These are phyloP conservation scores for Macrobrachium nipponense DNA, from an alignment of 1,140 invertebrate genomes.

Conservation along the genomic window DNA sequence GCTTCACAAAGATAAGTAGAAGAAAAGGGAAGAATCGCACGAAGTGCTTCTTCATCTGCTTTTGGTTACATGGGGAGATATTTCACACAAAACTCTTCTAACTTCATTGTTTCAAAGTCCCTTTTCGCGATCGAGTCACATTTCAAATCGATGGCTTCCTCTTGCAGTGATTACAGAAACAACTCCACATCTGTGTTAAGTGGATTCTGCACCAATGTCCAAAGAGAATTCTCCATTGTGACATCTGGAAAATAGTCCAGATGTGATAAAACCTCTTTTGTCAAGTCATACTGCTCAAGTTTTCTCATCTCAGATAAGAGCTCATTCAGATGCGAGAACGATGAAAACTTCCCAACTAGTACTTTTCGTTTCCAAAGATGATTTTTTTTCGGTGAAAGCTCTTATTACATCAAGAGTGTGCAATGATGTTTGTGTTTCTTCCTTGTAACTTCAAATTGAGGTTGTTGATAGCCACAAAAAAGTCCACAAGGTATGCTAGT, in stretches of 20 bases:
- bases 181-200: background rate
- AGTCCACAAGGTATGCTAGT: slow-evolving; percentile 26
- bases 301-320: too few relatives aligned
- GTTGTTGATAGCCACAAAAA: slow-evolving; percentile 32
- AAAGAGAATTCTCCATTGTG: too few relatives aligned
- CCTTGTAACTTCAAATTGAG: slow-evolving; percentile 36
- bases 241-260: too few relatives aligned
- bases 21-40: slow-evolving; percentile 18
- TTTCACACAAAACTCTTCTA: slow-evolving; percentile 42
- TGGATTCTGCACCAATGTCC: too few relatives aligned
- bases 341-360: too few relatives aligned
- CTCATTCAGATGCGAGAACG: too few relatives aligned
- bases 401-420: background rate
- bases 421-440: slow-evolving; percentile 32
- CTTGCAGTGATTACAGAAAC: slow-evolving; percentile 33
- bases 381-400: too few relatives aligned
- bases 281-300: too few relatives aligned
- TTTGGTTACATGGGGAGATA: slow-evolving; percentile 40
- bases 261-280: too few relatives aligned
- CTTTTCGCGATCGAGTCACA: slow-evolving; percentile 43
- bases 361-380: too few relatives aligned
- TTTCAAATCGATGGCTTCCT: slow-evolving; percentile 49
- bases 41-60: slow-evolving; percentile 43
- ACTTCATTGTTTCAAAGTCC: slow-evolving; percentile 44
- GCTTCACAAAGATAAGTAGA: slow-evolving; percentile 36